phyloP scores from a whole-genome alignment of 2,888 invertebrate species.

The Aphrophora alni region DNA sequence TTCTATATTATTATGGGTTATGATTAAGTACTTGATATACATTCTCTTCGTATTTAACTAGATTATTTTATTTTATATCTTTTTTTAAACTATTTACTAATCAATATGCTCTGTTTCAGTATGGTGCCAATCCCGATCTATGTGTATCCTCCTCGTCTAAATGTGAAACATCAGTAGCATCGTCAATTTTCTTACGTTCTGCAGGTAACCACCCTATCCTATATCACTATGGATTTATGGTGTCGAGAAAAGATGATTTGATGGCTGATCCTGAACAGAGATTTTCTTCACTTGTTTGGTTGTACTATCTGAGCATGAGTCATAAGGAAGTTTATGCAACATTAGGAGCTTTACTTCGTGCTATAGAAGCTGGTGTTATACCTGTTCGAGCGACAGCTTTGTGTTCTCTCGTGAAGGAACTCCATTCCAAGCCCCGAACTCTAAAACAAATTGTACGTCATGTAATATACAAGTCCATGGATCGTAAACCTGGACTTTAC shows the following conservation, averaged over 20 bases:
- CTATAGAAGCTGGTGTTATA: slow-evolving; percentile 67
- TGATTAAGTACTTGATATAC: too few species aligned
- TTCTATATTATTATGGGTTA: too few species aligned
- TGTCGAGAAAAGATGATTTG: slow-evolving; percentile 70
- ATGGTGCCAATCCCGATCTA: slow-evolving; percentile 76
- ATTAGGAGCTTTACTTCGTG: slow-evolving; percentile 68
- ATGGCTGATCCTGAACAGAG: slow-evolving; percentile 67
- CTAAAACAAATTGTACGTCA: slow-evolving; percentile 76
- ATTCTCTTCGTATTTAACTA: too few species aligned
- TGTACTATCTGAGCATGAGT: slow-evolving; percentile 71
- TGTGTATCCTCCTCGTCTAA: slow-evolving; percentile 57
- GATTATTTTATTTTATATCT: too few species aligned
- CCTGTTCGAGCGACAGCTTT: slow-evolving; percentile 68
- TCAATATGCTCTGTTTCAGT: slow-evolving; percentile 51
- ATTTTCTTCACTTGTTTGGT: slow-evolving; percentile 69
- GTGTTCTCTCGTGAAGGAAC: slow-evolving; percentile 66
- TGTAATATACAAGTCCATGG: slow-evolving; percentile 70
- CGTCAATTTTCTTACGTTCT: slow-evolving; percentile 44
- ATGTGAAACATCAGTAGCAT: slow-evolving; percentile 38
- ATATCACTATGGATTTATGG: slow-evolving; percentile 73
- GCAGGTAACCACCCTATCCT: slow-evolving; percentile 60
- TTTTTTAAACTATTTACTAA: too few species aligned
- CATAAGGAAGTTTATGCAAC: slow-evolving; percentile 72
- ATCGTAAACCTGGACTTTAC: slow-evolving; percentile 68
- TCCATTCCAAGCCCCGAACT: slow-evolving; percentile 70